Evolutionary conservation across 2,888 invertebrate genomes (phyloP), one percentile per base, ranked within the genome.

Genomic region (Folsomia manolachei): DNA sequence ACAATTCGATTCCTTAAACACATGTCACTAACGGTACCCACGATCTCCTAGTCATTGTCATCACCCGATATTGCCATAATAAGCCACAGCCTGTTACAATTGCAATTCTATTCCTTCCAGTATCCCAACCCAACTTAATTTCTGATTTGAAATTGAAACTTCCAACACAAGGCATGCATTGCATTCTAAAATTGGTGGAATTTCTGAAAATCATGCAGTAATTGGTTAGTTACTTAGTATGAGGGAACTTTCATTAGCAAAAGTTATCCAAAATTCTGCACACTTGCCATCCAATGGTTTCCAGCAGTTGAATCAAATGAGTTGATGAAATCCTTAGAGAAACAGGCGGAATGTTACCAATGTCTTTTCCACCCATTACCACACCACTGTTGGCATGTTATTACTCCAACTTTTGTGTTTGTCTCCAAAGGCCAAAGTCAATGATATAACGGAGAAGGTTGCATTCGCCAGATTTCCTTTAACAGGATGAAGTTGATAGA

Each of bases 391-490:
- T 39, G 39, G 39, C 56, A 39, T 39, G 39, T 39, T 39, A 39
- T 14, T 14, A 39, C 24, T 62, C 23, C 62, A 63, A 63, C 27
- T 63, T 63, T 63, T 63, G 63, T 56, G 9, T 56, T 56, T 56
- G 56, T 56, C 21, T n/a, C 19, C 56, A 56, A 56, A n/a, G 51
- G 51, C 9, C 9, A 51, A 51, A 11, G 9, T 51, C 9, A 51
- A 51, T 51, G 9, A 9, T 51, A n/a, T n/a, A n/a, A n/a, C n/a
- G n/a, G n/a, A n/a, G n/a, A n/a, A n/a, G n/a, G n/a, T n/a, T n/a
- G n/a, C n/a, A n/a, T n/a, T n/a, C n/a, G n/a, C n/a, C n/a, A n/a
- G n/a, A n/a, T n/a, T n/a, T n/a, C n/a, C n/a, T n/a, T n/a, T n/a
- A n/a, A n/a, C n/a, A n/a, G n/a, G n/a, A n/a, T n/a, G n/a, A n/a